A percentile compares a stretch with the other conserved stretches of the same genome.
phyloP scores from a whole-genome alignment of 1,140 invertebrate species.

The Diachasmimorpha longicaudata region DNA sequence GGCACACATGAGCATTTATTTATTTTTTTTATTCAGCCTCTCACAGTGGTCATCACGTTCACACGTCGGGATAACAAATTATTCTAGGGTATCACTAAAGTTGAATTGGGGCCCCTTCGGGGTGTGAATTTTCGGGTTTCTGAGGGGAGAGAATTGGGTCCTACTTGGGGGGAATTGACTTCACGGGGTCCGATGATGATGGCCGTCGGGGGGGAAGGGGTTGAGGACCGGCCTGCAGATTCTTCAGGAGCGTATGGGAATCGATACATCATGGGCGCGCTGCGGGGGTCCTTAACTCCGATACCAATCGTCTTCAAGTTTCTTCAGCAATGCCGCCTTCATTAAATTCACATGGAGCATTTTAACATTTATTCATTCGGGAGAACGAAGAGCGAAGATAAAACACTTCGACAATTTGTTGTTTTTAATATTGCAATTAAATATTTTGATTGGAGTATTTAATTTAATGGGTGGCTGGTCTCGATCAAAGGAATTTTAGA shows the following conservation, averaged over 20 bases:
- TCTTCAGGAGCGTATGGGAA: constrained; percentile 50
- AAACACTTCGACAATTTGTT: not conserved
- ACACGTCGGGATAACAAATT: constrained; percentile 17
- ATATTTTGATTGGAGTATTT: not conserved
- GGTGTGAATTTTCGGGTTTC: constrained; percentile 39
- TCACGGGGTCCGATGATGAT: constrained; percentile 26
- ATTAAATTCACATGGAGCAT: not conserved
- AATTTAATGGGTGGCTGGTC: not conserved
- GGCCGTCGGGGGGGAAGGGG: constrained; percentile 31
- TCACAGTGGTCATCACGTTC: not conserved
- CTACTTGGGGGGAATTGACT: constrained; percentile 37
- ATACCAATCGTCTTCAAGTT: constrained; percentile 42
- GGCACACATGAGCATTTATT: not conserved
- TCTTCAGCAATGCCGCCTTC: constrained; percentile 7
- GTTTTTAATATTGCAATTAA: not conserved
- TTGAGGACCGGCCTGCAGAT: constrained; percentile 34
- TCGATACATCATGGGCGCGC: constrained; percentile 57
- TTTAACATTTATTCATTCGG: not conserved
- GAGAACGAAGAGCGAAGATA: not conserved
- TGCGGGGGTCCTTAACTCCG: constrained; percentile 42
- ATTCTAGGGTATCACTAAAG: constrained; percentile 5
- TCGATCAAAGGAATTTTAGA: no score
- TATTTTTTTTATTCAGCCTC: not conserved
- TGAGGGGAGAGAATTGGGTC: constrained; percentile 26
- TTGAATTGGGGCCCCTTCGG: constrained; percentile 26